Conservation (phyloP, 2,888 invertebrate genomes). For the Spisula solida region DNA sequence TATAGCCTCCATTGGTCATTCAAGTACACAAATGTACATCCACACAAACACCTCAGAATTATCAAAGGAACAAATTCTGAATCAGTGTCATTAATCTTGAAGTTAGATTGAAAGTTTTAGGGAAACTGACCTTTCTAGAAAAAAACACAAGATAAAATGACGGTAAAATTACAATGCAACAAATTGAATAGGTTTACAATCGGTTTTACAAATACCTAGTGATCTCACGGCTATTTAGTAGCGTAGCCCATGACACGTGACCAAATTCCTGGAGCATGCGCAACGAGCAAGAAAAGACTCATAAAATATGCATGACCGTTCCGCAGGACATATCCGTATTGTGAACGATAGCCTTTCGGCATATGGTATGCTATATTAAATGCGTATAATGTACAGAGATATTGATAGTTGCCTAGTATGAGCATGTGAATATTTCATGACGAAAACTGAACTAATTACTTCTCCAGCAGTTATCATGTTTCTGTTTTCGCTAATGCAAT, state of each 20-base stretch:
- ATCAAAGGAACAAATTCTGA: no score
- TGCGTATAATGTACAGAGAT: constrained; percentile 54
- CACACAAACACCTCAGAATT: no score
- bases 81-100: no score
- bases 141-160: no score
- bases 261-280: constrained; percentile 62
- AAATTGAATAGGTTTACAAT: background rate
- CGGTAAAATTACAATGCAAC: no score
- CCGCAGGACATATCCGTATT: constrained; percentile 55
- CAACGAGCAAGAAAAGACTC: constrained; percentile 48
- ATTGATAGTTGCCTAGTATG: constrained; percentile 50
- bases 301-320: constrained; percentile 68
- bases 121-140: no score
- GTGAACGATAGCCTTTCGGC: constrained; percentile 53
- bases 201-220: background rate
- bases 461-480: constrained; percentile 58
- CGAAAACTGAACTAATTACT: constrained; percentile 66
- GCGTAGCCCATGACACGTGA: constrained; percentile 53
- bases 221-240: constrained; percentile 49
- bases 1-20: no score
- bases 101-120: no score
- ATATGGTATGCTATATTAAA: constrained; percentile 66
- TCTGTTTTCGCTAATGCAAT: constrained; percentile 54
- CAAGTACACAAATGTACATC: no score
- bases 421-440: constrained; percentile 68